These are phyloP conservation scores for Peromyscus melanophrys DNA, from an alignment of 2,797 vertebrate species.

Conservation along the genomic window DNA sequence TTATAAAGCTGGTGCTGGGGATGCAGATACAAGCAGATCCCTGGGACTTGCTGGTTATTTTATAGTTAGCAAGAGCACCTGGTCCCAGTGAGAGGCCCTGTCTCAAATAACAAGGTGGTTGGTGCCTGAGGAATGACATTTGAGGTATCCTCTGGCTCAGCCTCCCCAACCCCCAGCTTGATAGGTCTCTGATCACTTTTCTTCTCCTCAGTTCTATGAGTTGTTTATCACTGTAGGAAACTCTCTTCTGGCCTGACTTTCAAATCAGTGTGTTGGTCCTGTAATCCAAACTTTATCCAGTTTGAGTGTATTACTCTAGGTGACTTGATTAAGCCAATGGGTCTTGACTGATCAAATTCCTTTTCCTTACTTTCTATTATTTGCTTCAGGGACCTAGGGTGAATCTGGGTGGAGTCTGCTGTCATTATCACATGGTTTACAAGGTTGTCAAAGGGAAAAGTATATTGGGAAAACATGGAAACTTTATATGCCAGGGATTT, in stretches of 20 bases:
- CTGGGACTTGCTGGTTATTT: neutral
- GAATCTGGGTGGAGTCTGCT: neutral
- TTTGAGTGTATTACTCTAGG: slow-evolving; percentile 17
- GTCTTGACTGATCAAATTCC: neutral
- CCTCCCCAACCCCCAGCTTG: neutral
- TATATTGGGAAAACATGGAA: neutral
- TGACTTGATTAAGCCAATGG: neutral
- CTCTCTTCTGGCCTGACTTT: slow-evolving; percentile 3
- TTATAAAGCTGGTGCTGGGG: neutral
- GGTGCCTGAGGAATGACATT: neutral
- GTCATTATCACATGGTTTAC: neutral
- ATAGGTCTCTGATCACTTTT: neutral
- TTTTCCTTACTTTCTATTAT: neutral
- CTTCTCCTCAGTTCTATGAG: neutral
- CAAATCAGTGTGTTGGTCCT: neutral
- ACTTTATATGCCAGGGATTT: neutral
- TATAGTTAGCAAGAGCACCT: neutral
- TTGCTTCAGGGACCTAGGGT: neutral
- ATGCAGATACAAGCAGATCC: neutral
- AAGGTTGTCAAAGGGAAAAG: neutral
- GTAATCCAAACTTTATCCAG: neutral
- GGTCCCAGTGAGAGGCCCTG: neutral
- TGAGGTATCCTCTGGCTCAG: neutral
- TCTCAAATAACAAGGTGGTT: neutral
- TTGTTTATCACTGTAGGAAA: neutral